Percentiles rank a stretch among this genome's conserved stretches.
These are phyloP conservation scores for Lerista edwardsae DNA, from an alignment of 2,797 vertebrate genomes.

Conservation along the genomic window DNA sequence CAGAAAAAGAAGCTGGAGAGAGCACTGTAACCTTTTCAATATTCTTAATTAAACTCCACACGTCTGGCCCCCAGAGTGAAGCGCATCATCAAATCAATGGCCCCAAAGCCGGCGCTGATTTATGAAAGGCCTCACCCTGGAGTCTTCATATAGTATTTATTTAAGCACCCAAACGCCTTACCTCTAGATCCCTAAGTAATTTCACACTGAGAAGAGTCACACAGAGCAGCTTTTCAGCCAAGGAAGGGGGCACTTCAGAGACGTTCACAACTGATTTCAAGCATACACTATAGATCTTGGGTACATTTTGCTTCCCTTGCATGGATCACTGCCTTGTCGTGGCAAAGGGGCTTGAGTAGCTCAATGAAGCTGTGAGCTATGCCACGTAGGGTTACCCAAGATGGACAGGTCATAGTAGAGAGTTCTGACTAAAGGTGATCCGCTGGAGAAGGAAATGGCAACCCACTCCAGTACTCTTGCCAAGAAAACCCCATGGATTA, in stretches of 20 bases:
- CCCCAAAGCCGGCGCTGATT: constrained; percentile 68
- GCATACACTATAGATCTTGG: constrained; percentile 47
- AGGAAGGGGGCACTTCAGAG: constrained; percentile 55
- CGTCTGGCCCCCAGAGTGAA: constrained; percentile 67
- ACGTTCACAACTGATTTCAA: constrained; percentile 67
- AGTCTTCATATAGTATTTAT: constrained; percentile 73
- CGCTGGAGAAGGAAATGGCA: no score
- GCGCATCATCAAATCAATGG: constrained; percentile 74
- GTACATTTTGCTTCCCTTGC: no score
- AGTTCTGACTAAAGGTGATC: no score
- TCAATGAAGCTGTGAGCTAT: no score
- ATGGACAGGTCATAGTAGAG: no score
- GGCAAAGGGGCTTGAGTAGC: no score
- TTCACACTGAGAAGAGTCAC: constrained; percentile 69
- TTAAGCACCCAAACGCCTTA: constrained; percentile 72
- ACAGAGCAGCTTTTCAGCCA: constrained; percentile 69
- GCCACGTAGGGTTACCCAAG: no score
- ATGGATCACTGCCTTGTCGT: no score
- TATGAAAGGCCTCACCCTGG: constrained; percentile 69
- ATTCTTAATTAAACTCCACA: constrained; percentile 71
- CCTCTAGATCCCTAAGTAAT: constrained; percentile 75
- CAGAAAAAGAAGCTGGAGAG: constrained; percentile 51
- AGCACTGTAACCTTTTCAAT: constrained; percentile 70
- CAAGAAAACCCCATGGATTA: no score
- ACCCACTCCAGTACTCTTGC: no score